Base-by-base conservation (phyloP, 1,140 invertebrate species). In the Saccostrea glomerata region DNA sequence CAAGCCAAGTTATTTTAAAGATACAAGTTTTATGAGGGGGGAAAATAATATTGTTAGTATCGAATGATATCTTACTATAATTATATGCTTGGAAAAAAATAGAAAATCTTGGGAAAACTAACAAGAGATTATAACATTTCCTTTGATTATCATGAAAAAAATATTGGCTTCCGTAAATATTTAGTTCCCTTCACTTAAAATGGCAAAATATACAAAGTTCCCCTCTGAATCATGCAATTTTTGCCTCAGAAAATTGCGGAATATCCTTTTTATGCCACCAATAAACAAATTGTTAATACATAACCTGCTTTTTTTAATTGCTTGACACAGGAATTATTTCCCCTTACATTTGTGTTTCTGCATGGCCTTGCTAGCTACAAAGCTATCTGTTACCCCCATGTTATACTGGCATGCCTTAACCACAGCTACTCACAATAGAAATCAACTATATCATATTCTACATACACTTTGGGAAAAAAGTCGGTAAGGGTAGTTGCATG, bases 241-340 rank as follows among this genome's bases (percentile, higher is more conserved):
- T 25, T 77, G 70, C 11, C 25, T 77, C 70, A 77, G 70, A 30
- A 15, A 77, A 77, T 30, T 30, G 70, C 25, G 12, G 70, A 77
- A 77, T 30, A 77, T 13, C 70, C 70, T 77, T 25, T 17, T 36
- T 13, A 15, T 30, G 70, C 25, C 70, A 77, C 36, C 70, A 77
- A 77, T 77, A 77, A 77, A 15, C 25, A 30, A 12, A 77, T 12
- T 30, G 70, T 36, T 25, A 77, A 30, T 77, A 77, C 70, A 77
- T 77, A 77, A 77, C 70, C 70, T 30, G 70, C 4, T 77, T 20
- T n/a, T 36, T 30, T 30, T 30, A 77, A 77, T 36, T 77, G 15
- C 70, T 30, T 77, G 15, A 77, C 30, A 77, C 70, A 63, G n/a
- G 58, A 77, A 77, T 77, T 77, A 77, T 13, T 77, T 77, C 70